Evolutionary conservation across 2,113 vertebrate species (phyloP).

Genomic region (Heloderma charlesbogerti): DNA sequence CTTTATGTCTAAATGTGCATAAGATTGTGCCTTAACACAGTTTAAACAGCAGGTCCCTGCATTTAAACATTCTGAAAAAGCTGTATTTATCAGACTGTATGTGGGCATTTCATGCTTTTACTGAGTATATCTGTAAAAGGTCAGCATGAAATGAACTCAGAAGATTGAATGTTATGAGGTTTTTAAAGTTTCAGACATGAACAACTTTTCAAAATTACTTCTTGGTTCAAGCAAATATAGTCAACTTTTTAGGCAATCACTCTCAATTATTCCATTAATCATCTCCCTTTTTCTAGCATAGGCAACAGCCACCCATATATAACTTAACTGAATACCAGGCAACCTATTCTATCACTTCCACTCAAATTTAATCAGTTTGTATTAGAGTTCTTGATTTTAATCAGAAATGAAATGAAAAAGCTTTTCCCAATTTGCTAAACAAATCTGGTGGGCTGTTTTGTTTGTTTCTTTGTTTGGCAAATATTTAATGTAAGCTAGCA

Average conservation of each 20-base stretch:
- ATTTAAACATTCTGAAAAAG: not conserved
- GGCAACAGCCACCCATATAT: not conserved
- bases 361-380: not conserved
- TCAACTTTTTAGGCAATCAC: not conserved
- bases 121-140: not conserved
- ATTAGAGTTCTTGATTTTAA: not conserved
- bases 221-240: not conserved
- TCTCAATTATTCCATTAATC: not conserved
- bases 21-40: not conserved
- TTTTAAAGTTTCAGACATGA: not conserved
- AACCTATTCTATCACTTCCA: not conserved
- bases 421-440: not conserved
- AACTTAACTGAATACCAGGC: not conserved
- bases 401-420: not conserved
- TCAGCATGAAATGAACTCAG: not conserved
- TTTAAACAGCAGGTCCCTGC: not conserved
- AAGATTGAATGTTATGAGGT: not conserved
- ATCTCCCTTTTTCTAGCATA: not conserved
- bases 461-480: not conserved
- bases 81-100: not conserved
- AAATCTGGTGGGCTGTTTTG: no score
- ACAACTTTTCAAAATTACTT: constrained; percentile 2
- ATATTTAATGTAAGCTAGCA: not conserved
- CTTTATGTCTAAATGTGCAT: no score
- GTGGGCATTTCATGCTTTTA: not conserved